Conservation (phyloP, 1,140 invertebrate genomes). For the Phenacoccus solenopsis region DNA sequence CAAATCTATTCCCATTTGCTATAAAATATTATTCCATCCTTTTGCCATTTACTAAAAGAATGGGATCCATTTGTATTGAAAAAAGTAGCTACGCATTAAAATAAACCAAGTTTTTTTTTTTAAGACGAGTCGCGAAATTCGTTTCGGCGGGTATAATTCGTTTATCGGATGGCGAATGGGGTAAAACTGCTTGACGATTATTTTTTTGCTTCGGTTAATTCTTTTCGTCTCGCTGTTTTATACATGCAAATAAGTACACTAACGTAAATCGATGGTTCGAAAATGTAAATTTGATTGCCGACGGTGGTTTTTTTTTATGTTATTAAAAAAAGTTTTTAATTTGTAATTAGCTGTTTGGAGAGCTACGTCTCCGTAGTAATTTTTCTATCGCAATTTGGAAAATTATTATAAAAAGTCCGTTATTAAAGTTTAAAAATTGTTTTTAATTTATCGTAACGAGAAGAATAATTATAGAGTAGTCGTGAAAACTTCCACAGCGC, state of each 20-base stretch:
- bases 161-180: not conserved
- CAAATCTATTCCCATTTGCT: not conserved
- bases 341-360: no score
- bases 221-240: not conserved
- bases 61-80: not conserved
- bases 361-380: no score
- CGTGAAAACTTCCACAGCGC: no score
- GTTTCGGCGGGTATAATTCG: not conserved
- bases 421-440: no score
- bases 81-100: not conserved
- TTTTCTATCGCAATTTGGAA: no score
- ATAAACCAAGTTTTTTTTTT: not conserved
- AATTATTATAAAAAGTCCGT: no score
- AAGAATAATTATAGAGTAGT: no score
- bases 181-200: not conserved
- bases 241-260: not conserved
- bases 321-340: no score
- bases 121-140: not conserved
- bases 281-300: not conserved
- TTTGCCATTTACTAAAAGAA: not conserved
- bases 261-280: not conserved
- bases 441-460: no score
- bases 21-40: constrained; percentile 3
- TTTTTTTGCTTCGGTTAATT: not conserved
- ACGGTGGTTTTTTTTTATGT: no score